Evolutionary conservation across 2,113 vertebrate species (phyloP).

Genomic region (Epinephelus cyanopodus): DNA sequence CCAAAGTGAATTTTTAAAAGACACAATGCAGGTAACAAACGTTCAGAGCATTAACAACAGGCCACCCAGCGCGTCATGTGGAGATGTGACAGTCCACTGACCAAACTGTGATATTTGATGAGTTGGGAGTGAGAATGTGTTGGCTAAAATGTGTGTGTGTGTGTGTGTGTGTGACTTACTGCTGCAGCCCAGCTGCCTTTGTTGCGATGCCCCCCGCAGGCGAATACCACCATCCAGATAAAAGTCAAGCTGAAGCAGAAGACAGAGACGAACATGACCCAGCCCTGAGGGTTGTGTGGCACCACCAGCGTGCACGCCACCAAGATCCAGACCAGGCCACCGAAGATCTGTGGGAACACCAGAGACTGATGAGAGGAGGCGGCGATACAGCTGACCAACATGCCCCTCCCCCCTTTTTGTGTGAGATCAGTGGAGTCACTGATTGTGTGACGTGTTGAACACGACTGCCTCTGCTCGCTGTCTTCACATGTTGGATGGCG

Average conservation of each 20-base stretch:
- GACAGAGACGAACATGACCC: constrained; percentile 89
- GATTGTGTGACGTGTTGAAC: no score
- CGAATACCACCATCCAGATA: constrained; percentile 82
- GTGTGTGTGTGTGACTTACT: constrained; percentile 76
- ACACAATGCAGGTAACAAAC: no score
- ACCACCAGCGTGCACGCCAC: constrained; percentile 82
- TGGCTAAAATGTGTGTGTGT: not conserved
- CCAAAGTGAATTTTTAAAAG: no score
- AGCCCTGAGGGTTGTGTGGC: constrained; percentile 81
- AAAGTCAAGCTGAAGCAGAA: constrained; percentile 88
- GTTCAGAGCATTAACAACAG: no score
- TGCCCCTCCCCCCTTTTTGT: no score
- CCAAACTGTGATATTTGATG: no score
- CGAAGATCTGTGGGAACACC: constrained; percentile 78
- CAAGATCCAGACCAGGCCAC: constrained; percentile 89
- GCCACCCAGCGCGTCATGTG: no score
- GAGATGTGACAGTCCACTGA: no score
- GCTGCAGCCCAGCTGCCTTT: constrained; percentile 81
- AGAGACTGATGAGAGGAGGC: not conserved
- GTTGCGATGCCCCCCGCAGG: constrained; percentile 79
- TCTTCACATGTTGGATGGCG: no score
- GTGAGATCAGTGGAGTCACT: no score
- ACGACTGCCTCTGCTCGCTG: no score
- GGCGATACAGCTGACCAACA: not conserved
- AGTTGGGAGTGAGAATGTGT: no score